Evolutionary conservation across 2,888 invertebrate species (phyloP).

Genomic region (Notodonta ziczac): DNA sequence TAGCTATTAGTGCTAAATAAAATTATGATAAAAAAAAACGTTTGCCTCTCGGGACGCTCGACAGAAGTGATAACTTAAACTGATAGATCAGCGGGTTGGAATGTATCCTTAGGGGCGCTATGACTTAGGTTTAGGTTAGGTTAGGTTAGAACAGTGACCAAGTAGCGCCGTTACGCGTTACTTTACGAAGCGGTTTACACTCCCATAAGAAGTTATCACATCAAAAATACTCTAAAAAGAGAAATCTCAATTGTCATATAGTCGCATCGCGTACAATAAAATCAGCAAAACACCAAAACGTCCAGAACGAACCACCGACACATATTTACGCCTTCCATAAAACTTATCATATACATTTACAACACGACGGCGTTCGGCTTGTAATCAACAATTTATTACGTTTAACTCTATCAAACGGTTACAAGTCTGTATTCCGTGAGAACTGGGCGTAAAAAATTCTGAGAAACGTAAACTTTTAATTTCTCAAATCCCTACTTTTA

Average conservation of each 20-base stretch:
- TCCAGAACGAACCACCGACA: slow-evolving; percentile 27
- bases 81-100: too few relatives aligned
- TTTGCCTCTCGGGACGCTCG: too few relatives aligned
- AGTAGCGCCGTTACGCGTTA: too few relatives aligned
- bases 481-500: slow-evolving; percentile 75
- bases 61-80: too few relatives aligned
- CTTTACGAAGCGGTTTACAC: too few relatives aligned
- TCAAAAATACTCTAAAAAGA: too few relatives aligned
- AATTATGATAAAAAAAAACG: too few relatives aligned
- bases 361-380: slow-evolving; percentile 70
- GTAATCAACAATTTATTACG: slow-evolving; percentile 78
- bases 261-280: slow-evolving; percentile 12
- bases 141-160: too few relatives aligned
- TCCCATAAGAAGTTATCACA: too few relatives aligned
- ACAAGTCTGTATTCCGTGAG: slow-evolving; percentile 68
- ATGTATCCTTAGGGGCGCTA: too few relatives aligned
- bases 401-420: slow-evolving; percentile 71
- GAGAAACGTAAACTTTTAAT: slow-evolving; percentile 75
- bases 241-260: not conserved
- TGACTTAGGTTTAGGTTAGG: too few relatives aligned
- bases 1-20: too few relatives aligned
- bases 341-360: slow-evolving; percentile 74
- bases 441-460: slow-evolving; percentile 65
- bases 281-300: slow-evolving; percentile 25
- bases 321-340: slow-evolving; percentile 68